Base-by-base conservation (phyloP, 2,113 vertebrate species). In the Hiodon tergisus region DNA sequence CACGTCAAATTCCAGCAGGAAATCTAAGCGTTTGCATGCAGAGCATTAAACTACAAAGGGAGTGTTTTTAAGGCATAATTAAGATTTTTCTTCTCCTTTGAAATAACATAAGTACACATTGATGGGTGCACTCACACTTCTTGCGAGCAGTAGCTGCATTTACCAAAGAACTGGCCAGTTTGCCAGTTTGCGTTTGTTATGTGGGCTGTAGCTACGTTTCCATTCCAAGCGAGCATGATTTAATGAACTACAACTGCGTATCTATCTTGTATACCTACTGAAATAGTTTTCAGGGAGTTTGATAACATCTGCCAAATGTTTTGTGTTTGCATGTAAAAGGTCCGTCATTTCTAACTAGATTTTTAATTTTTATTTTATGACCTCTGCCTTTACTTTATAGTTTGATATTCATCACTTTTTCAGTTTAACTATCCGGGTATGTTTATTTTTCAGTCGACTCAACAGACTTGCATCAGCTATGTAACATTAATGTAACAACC, bases 341-440 rank as follows among this genome's bases (percentile, higher is more conserved):
- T 69, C 14, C 14, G 16, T 31, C 31, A 31, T 31, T n/a, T n/a
- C n/a, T n/a, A n/a, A n/a, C n/a, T 31, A 31, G n/a, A 14, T 7
- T 70, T 67, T 51, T 70, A n/a, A 16, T n/a, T 61, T 14, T 59
- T 59, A 14, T 59, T 61, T 61, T 61, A 61, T 61, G 13, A 61
- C 16, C 31, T 31, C 31, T 31, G 31, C 31, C 31, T 31, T 31
- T 31, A 31, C 31, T 31, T 31, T 31, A 31, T 31, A 31, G 31
- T 31, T 31, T 31, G 31, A 31, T 31, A 31, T 31, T 31, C 31
- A 31, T 31, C 2, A 31, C 31, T 31, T 31, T 1, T 2, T 31
- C 31, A 31, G 31, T 31, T 31, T 31, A 31, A 31, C 31, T 31
- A 31, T 31, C 31, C 31, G 31, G 31, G 31, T 31, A 1, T 31